Evolutionary conservation across 35 echinoderm and acorn worm genomes (phyloP).

Genomic region (Stichopus chloronotus): DNA sequence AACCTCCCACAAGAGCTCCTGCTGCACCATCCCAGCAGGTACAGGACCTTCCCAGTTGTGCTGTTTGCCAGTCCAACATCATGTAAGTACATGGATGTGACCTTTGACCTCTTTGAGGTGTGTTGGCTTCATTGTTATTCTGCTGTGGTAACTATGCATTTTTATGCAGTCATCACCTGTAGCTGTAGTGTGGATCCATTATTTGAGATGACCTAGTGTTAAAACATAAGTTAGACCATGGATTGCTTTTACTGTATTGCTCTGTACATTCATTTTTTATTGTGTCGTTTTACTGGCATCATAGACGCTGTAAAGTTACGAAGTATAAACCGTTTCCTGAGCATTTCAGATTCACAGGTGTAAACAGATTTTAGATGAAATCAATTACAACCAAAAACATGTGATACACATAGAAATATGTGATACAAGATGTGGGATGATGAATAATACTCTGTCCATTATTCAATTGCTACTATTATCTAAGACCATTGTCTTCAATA

Average conservation of each 20-base stretch:
- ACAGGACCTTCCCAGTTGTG: conserved; percentile 39
- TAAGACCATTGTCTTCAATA: too few species aligned
- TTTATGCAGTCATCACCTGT: conserved; percentile 35
- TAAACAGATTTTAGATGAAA: too few species aligned
- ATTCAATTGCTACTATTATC: too few species aligned
- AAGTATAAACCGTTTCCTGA: background rate
- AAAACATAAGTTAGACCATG: background rate
- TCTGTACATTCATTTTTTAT: background rate
- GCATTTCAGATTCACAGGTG: too few species aligned
- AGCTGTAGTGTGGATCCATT: conserved; percentile 26
- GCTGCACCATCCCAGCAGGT: conserved; percentile 60
- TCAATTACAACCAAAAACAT: too few species aligned
- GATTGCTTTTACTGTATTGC: background rate
- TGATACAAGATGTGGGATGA: too few species aligned
- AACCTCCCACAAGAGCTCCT: conserved; percentile 52
- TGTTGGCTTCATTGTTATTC: conserved; percentile 31
- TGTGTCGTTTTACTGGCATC: background rate
- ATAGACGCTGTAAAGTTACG: background rate
- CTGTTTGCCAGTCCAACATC: conserved; percentile 53
- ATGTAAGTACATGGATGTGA: conserved; percentile 24
- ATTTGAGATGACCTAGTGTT: background rate
- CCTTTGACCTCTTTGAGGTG: conserved; percentile 25
- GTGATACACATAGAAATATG: too few species aligned
- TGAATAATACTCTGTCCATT: too few species aligned
- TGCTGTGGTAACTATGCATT: conserved; percentile 40